Evolutionary conservation across 2,888 invertebrate genomes (phyloP).

Genomic region (Watsonalla binaria): DNA sequence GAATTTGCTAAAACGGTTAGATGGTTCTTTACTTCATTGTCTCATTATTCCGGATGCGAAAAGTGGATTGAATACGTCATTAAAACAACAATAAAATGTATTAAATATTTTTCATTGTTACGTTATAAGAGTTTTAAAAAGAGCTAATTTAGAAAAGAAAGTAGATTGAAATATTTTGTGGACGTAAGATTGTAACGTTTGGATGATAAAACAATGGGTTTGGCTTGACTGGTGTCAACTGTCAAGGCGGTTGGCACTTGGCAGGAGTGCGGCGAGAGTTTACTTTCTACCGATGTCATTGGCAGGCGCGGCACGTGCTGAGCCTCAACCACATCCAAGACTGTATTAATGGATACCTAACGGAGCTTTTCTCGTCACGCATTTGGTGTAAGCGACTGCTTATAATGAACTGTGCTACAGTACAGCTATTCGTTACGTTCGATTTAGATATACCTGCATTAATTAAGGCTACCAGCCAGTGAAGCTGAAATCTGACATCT

Average conservation of each 20-base stretch:
- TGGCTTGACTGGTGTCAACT: conserved; percentile 28
- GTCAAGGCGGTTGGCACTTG: conserved; percentile 16
- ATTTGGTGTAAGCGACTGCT: conserved; percentile 3
- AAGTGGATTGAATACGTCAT: conserved; percentile 1
- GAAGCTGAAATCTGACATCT: too few relatives aligned
- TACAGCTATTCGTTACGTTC: neutral
- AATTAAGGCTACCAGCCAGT: too few relatives aligned
- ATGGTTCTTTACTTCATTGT: conserved; percentile 21
- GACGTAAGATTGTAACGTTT: conserved; percentile 25
- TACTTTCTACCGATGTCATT: conserved; percentile 65
- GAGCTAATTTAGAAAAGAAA: conserved; percentile 25
- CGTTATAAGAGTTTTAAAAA: neutral
- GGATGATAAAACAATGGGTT: conserved; percentile 37
- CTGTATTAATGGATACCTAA: conserved; percentile 33
- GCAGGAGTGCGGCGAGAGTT: conserved; percentile 43
- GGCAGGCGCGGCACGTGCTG: conserved; percentile 60
- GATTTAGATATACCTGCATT: neutral
- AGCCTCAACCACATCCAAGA: conserved; percentile 26
- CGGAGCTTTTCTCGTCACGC: conserved; percentile 48
- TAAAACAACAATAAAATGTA: neutral
- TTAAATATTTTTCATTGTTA: neutral
- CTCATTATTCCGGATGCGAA: conserved; percentile 21
- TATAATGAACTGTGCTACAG: neutral
- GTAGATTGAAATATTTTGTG: conserved; percentile 16
- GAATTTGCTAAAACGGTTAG: conserved; percentile 27